Evolutionary conservation across 2,113 vertebrate genomes (phyloP).

Genomic region (Ivindomyrus marchei): DNA sequence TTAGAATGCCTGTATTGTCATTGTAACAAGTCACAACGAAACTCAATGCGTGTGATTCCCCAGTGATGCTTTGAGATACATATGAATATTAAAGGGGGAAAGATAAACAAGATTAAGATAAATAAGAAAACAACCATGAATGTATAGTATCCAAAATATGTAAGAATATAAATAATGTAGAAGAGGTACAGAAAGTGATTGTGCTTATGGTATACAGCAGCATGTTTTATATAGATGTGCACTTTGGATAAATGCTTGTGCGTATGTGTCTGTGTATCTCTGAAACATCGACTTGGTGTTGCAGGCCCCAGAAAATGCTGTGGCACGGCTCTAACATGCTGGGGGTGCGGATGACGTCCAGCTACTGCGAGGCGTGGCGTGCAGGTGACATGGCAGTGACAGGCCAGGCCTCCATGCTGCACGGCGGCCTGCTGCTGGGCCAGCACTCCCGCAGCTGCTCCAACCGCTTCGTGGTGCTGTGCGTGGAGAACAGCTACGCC

Average conservation of each 20-base stretch:
- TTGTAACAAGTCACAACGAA: not conserved
- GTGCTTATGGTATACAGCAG: not conserved
- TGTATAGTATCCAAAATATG: not conserved
- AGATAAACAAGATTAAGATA: not conserved
- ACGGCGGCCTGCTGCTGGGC: slow-evolving; percentile 73
- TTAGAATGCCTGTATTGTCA: not conserved
- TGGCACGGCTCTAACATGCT: slow-evolving; percentile 82
- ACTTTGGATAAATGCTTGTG: not conserved
- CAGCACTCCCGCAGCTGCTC: slow-evolving; percentile 82
- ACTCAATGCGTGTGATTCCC: no score
- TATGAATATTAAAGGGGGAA: not conserved
- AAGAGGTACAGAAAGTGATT: not conserved
- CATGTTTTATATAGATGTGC: not conserved
- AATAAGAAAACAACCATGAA: not conserved
- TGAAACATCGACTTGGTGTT: not conserved
- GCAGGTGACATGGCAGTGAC: slow-evolving; percentile 63
- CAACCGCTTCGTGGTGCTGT: slow-evolving; percentile 79
- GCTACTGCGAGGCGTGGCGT: slow-evolving; percentile 87
- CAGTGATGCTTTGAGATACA: not conserved
- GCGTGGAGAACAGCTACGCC: slow-evolving; percentile 82
- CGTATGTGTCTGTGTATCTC: not conserved
- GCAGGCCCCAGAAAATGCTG: slow-evolving; percentile 83
- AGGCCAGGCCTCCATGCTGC: slow-evolving; percentile 79
- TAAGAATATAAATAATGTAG: not conserved
- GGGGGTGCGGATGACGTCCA: slow-evolving; percentile 70